Evolutionary conservation across 1,140 invertebrate genomes (phyloP).

Genomic region (Chionoecetes opilio): DNA sequence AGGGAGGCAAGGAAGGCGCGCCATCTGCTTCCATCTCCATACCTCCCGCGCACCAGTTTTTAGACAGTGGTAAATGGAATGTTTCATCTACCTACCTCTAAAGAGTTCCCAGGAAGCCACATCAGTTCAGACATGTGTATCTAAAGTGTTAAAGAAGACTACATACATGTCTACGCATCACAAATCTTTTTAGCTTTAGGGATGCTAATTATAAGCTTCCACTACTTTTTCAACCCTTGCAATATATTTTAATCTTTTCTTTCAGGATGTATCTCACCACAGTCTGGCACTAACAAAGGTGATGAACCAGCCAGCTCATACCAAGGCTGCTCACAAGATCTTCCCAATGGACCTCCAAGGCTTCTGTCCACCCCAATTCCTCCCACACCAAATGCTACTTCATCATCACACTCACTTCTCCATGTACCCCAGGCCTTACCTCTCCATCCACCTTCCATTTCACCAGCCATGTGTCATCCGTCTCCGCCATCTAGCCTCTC

Average conservation of each 20-base stretch:
- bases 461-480: background rate
- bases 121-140: no score
- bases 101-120: no score
- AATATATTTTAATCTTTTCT: background rate
- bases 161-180: no score
- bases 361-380: slow-evolving; percentile 66
- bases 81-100: no score
- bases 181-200: no score
- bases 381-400: slow-evolving; percentile 6
- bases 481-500: background rate
- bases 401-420: background rate
- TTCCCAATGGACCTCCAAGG: slow-evolving; percentile 4
- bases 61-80: no score
- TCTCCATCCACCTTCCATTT: background rate
- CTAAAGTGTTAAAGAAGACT: no score
- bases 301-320: background rate
- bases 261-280: slow-evolving; percentile 41
- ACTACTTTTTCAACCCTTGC: no score
- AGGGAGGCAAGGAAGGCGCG: no score
- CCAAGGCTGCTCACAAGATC: slow-evolving; percentile 36
- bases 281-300: background rate
- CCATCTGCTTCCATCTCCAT: no score
- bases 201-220: no score
- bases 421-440: background rate
- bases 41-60: no score